Base-by-base conservation (phyloP, 2,113 vertebrate genomes). In the Micronycteris hirsuta region DNA sequence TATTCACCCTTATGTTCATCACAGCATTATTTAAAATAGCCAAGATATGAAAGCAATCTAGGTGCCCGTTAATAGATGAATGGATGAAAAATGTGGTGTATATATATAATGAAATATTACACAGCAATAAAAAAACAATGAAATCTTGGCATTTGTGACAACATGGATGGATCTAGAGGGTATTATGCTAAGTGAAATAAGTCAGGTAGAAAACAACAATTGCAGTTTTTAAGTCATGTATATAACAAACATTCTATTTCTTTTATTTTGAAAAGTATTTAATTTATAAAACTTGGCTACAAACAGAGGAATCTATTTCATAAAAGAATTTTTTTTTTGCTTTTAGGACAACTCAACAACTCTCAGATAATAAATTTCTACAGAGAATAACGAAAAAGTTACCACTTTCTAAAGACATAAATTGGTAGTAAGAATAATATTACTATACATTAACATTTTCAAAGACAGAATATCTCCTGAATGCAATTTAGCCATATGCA, bases 211-310 rank as follows among this genome's bases (percentile, higher is more conserved):
- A 15, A 49, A 49, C 49, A 52, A 52, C 49, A 52, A 4, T 52
- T 52, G 49, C 19, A 16, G 19, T 17, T 12, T 67, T 97, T 97
- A 97, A 97, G 91, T 94, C 88, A 96, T 97, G 97, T 52, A 97
- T 94, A 96, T 95, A n/a, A n/a, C n/a, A n/a, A 97, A 97, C 96
- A 97, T 97, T 89, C 82, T 97, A 97, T 52, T 92, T 97, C 95
- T 96, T 97, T 95, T 95, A 97, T 97, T 97, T 96, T 96, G 94
- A 97, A 94, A 97, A 96, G 95, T 94, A 96, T 96, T 97, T 95
- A 97, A 97, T 97, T 95, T 91, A 97, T 88, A 88, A 97, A 89
- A 94, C 91, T 97, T 96, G 91, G 88, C 86, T 97, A 97, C 85
- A 97, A 97, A 92, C 94, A 95, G 54, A 97, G 63, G 89, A 94